These are phyloP conservation scores for Achlya flavicornis DNA, from an alignment of 2,888 invertebrate species.

Conservation along the genomic window DNA sequence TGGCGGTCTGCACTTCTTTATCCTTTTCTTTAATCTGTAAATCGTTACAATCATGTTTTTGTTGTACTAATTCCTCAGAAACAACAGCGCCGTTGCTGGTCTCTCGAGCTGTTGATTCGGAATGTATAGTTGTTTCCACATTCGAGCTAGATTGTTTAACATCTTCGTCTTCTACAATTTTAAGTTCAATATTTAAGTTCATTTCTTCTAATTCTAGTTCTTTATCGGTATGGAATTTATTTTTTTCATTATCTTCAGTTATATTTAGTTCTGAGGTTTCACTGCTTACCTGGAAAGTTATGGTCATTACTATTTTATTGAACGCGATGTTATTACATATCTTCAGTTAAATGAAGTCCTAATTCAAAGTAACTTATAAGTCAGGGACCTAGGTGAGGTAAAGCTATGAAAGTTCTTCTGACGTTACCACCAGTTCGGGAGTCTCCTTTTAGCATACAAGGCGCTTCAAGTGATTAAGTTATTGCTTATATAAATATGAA, in stretches of 20 bases:
- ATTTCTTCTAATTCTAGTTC: constrained; percentile 67
- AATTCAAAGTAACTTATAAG: neutral
- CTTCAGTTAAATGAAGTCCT: neutral
- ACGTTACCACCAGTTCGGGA: no score
- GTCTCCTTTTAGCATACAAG: no score
- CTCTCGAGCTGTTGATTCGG: constrained; percentile 22
- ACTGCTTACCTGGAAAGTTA: constrained; percentile 56
- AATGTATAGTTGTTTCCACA: constrained; percentile 20
- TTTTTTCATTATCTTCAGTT: constrained; percentile 50
- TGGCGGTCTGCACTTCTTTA: constrained; percentile 24
- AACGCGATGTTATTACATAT: neutral
- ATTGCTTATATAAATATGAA: neutral
- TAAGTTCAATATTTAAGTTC: constrained; percentile 71
- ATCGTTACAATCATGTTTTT: constrained; percentile 22
- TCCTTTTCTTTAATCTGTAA: constrained; percentile 22
- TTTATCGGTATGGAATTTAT: constrained; percentile 41
- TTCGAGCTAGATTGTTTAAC: constrained; percentile 30
- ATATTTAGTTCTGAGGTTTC: constrained; percentile 58
- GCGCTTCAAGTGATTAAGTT: no score
- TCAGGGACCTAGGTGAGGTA: neutral
- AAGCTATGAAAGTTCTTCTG: no score
- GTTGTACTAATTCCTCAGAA: neutral
- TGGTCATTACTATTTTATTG: neutral
- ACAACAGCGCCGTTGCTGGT: constrained; percentile 20
- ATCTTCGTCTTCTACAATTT: constrained; percentile 79